phyloP scores from a whole-genome alignment of 1,140 invertebrate genomes.

The Brachionus koreanus region DNA sequence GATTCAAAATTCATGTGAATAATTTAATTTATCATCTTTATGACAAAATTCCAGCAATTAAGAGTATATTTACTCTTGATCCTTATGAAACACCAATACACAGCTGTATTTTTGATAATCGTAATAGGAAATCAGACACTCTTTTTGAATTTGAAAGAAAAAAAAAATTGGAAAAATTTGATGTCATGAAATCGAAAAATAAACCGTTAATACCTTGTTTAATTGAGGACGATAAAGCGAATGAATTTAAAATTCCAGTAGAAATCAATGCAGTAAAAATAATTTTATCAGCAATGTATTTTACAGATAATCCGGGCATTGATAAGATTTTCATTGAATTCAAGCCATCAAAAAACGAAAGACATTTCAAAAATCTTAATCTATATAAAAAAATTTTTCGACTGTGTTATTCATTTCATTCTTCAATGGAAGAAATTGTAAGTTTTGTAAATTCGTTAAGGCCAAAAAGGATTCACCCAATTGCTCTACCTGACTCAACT shows the following conservation, averaged over 20 bases:
- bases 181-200: not conserved
- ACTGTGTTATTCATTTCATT: conserved; percentile 56
- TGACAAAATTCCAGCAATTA: conserved; percentile 48
- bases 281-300: conserved; percentile 55
- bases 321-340: conserved; percentile 47
- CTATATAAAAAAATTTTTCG: conserved; percentile 42
- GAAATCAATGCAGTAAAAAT: conserved; percentile 48
- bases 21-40: conserved; percentile 49
- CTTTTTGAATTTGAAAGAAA: not conserved
- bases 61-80: conserved; percentile 48
- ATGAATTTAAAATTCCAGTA: not conserved
- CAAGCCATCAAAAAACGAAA: conserved; percentile 32
- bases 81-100: conserved; percentile 49
- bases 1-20: conserved; percentile 49
- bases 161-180: not conserved
- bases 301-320: conserved; percentile 48
- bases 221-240: not conserved
- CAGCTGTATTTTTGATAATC: conserved; percentile 48
- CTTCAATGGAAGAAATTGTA: conserved; percentile 53
- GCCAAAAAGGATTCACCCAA: conserved; percentile 50
- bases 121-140: not conserved
- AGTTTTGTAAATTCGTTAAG: conserved; percentile 52
- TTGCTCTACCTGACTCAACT: conserved; percentile 49
- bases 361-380: not conserved
- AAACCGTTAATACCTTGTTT: not conserved